These are phyloP conservation scores for Urocyon cinereoargenteus DNA, from an alignment of 2,797 vertebrate genomes.

Conservation along the genomic window DNA sequence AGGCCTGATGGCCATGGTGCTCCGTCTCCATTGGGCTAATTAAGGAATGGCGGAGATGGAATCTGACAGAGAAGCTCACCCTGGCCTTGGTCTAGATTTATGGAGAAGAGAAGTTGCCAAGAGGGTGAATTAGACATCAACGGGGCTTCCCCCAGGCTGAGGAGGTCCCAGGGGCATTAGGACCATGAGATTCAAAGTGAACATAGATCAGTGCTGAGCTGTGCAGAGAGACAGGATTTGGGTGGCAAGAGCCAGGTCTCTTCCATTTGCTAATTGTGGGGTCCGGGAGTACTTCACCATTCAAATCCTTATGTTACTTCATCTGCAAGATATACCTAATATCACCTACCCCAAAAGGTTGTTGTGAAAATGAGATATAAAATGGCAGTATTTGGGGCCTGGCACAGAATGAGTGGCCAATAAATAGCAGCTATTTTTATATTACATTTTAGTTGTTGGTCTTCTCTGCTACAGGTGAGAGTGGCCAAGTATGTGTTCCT, in stretches of 20 bases:
- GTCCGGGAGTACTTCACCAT: background rate
- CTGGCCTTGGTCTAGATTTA: slow-evolving; percentile 67
- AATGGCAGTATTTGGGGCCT: background rate
- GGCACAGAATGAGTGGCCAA: background rate
- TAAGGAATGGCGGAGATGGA: slow-evolving; percentile 70
- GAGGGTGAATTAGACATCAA: slow-evolving; percentile 38
- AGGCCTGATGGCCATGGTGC: slow-evolving; percentile 10
- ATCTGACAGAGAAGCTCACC: slow-evolving; percentile 56
- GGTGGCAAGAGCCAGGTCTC: background rate
- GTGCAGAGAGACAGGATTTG: background rate
- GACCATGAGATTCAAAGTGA: slow-evolving; percentile 39
- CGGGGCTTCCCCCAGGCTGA: slow-evolving; percentile 65
- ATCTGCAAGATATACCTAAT: background rate
- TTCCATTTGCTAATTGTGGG: background rate
- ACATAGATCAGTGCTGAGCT: background rate
- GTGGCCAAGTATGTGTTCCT: no score
- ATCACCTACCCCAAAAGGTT: background rate
- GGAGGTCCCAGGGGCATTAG: background rate
- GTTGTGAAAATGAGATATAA: background rate
- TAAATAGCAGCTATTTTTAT: background rate
- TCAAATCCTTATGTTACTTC: background rate
- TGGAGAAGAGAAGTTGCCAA: slow-evolving; percentile 60
- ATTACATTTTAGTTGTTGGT: background rate
- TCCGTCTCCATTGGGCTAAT: slow-evolving; percentile 71
- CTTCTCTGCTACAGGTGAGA: background rate